A percentile compares a stretch with the other conserved stretches of the same genome.
These are phyloP conservation scores for Callionymus lyra DNA, from an alignment of 2,113 vertebrate species.

Conservation along the genomic window DNA sequence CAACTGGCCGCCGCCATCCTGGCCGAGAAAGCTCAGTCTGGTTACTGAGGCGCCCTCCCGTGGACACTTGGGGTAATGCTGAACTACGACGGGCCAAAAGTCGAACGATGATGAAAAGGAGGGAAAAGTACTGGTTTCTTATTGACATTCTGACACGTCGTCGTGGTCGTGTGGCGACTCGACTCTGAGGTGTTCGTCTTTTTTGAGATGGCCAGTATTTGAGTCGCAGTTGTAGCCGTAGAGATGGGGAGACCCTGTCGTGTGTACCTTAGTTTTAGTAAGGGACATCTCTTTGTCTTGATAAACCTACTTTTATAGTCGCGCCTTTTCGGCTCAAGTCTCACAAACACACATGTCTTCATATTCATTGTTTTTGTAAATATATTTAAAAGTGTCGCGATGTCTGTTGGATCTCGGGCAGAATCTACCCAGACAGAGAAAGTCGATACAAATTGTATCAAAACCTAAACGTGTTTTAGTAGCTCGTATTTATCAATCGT, in stretches of 20 bases:
- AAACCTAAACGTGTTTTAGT: slow-evolving; percentile 54
- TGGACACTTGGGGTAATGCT: neutral
- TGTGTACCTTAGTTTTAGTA: slow-evolving; percentile 90
- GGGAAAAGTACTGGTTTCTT: neutral
- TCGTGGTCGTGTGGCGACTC: neutral
- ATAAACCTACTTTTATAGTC: too few relatives aligned
- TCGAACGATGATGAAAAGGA: neutral
- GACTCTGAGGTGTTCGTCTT: slow-evolving; percentile 45
- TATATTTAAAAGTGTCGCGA: slow-evolving; percentile 38
- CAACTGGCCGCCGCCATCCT: slow-evolving; percentile 92
- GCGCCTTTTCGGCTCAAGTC: too few relatives aligned
- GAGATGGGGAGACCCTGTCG: slow-evolving; percentile 68
- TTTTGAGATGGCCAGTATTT: slow-evolving; percentile 50
- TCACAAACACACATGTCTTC: too few relatives aligned
- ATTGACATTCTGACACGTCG: neutral
- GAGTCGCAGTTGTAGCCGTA: slow-evolving; percentile 76
- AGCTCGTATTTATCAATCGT: slow-evolving; percentile 25
- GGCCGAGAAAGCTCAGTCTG: slow-evolving; percentile 83
- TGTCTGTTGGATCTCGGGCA: too few relatives aligned
- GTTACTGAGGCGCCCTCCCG: slow-evolving; percentile 61
- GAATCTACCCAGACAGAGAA: slow-evolving; percentile 85
- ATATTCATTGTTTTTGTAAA: slow-evolving; percentile 31
- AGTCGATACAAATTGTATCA: slow-evolving; percentile 99
- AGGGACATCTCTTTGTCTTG: slow-evolving; percentile 83
- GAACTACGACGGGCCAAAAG: neutral